phyloP scores from a whole-genome alignment of 2,888 invertebrate genomes.

The Pseudococcus jackbeardsleyi region DNA sequence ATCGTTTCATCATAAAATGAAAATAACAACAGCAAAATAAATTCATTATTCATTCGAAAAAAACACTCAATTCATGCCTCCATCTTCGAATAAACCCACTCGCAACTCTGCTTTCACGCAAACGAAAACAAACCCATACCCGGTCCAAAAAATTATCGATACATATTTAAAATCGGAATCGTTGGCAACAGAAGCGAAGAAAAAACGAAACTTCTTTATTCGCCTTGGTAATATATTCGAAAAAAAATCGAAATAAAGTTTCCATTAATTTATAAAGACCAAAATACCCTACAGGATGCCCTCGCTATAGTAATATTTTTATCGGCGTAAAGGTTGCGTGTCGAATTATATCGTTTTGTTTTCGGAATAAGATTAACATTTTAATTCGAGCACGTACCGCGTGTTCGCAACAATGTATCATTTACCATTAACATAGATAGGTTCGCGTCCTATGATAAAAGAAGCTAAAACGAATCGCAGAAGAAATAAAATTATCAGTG shows the following conservation, averaged over 20 bases:
- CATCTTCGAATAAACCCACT: background rate
- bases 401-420: constrained; percentile 25
- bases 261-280: constrained; percentile 23
- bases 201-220: background rate
- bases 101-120: background rate
- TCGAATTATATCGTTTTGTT: constrained; percentile 42
- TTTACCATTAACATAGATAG: background rate
- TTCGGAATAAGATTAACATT: constrained; percentile 43
- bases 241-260: constrained; percentile 21
- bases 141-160: background rate
- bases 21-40: background rate
- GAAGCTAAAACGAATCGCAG: no score
- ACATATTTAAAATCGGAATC: background rate
- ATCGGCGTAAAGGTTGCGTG: constrained; percentile 38
- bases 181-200: background rate
- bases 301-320: constrained; percentile 28
- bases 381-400: constrained; percentile 40
- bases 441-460: background rate
- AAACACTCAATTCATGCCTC: background rate
- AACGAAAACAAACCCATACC: background rate
- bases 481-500: no score
- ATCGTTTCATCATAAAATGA: background rate
- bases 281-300: constrained; percentile 37
- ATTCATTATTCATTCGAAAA: background rate
- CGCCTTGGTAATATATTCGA: background rate